phyloP scores from a whole-genome alignment of 2,113 vertebrate species.

The Danio rerio region DNA sequence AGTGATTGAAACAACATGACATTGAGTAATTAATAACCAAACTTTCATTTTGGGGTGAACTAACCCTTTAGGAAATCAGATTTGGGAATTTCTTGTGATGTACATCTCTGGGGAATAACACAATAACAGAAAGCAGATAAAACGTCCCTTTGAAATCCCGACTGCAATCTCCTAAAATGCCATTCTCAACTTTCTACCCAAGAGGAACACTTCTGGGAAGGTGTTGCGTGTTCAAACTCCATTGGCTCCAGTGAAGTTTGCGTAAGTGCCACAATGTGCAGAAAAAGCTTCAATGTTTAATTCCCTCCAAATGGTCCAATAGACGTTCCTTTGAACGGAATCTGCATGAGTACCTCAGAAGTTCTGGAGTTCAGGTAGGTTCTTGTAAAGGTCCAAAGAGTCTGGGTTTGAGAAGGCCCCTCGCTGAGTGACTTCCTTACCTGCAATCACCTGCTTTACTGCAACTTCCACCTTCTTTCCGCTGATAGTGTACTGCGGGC shows the following conservation, averaged over 20 bases:
- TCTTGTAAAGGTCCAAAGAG: constrained; percentile 88
- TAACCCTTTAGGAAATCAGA: not conserved
- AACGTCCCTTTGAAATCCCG: constrained; percentile 15
- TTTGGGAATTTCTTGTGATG: constrained; percentile 2
- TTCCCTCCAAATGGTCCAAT: constrained; percentile 5
- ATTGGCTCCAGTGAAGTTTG: not conserved
- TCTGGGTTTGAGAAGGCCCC: constrained; percentile 93
- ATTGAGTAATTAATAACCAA: no score
- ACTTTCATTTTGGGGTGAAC: no score
- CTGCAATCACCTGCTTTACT: constrained; percentile 91
- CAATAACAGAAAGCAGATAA: constrained; percentile 20
- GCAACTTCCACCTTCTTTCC: constrained; percentile 98
- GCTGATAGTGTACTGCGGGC: constrained; percentile 72
- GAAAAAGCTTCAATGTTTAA: not conserved
- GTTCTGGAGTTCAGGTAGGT: constrained; percentile 91
- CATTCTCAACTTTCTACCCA: not conserved
- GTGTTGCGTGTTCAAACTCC: not conserved
- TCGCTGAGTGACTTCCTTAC: constrained; percentile 84
- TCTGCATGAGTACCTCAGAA: constrained; percentile 75
- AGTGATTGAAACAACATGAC: no score
- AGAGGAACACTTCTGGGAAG: not conserved
- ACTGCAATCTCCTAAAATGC: constrained; percentile 2
- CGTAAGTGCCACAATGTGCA: not conserved
- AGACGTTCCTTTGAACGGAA: not conserved
- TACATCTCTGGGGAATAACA: not conserved